These are phyloP conservation scores for Cepphus grylle DNA, from an alignment of 2,113 vertebrate genomes.

Conservation along the genomic window DNA sequence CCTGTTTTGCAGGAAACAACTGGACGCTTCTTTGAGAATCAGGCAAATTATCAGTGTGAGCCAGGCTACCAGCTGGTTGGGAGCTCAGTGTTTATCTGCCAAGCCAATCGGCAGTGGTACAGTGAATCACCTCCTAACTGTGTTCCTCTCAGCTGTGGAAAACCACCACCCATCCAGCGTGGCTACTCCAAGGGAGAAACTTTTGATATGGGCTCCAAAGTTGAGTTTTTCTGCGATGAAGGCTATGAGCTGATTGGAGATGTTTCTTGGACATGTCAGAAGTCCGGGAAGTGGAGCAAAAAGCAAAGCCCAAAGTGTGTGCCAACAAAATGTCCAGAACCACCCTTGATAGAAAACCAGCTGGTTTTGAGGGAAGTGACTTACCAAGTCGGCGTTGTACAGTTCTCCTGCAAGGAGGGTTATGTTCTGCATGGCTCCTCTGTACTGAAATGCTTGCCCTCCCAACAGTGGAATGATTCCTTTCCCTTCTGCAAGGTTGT, in stretches of 20 bases:
- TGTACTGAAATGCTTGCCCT: slow-evolving; percentile 83
- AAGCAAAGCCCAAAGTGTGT: slow-evolving; percentile 80
- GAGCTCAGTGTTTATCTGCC: slow-evolving; percentile 82
- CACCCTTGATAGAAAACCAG: slow-evolving; percentile 87
- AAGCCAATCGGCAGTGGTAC: slow-evolving; percentile 93
- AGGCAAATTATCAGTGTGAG: slow-evolving; percentile 83
- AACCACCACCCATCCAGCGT: slow-evolving; percentile 82
- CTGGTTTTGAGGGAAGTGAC: slow-evolving; percentile 83
- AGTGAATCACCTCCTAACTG: slow-evolving; percentile 82
- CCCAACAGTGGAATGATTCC: slow-evolving; percentile 91
- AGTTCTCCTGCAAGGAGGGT: slow-evolving; percentile 89
- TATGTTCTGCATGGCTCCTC: slow-evolving; percentile 83
- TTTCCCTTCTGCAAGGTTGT: slow-evolving; percentile 90
- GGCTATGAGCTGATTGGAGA: slow-evolving; percentile 90
- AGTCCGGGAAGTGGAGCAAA: slow-evolving; percentile 89
- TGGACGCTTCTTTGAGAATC: slow-evolving; percentile 83
- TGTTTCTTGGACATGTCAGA: slow-evolving; percentile 87
- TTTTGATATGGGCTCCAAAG: slow-evolving; percentile 87
- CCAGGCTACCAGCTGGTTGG: slow-evolving; percentile 84
- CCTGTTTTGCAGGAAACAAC: slow-evolving; percentile 71
- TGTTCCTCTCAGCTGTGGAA: slow-evolving; percentile 84
- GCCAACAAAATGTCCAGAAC: slow-evolving; percentile 89
- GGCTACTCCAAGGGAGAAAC: slow-evolving; percentile 81
- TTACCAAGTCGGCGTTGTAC: slow-evolving; percentile 81
- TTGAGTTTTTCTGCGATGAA: slow-evolving; percentile 89